Evolutionary conservation across 2,888 invertebrate genomes (phyloP), one percentile per base, ranked within the genome.

Genomic region (Beris morrisii): DNA sequence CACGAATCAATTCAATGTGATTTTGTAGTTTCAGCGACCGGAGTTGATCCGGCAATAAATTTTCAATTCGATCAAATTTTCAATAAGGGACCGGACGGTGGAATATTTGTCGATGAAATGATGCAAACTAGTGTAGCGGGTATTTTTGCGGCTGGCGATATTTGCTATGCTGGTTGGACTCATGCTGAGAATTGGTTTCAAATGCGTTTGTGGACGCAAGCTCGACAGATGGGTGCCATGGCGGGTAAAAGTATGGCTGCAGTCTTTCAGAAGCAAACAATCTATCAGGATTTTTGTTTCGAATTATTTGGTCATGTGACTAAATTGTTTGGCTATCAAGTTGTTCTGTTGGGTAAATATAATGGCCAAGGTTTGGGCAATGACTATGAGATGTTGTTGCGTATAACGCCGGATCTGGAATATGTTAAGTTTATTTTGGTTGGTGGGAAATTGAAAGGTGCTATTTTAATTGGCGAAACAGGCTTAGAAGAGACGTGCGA

Each of bases 401-500:
- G 97, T 65, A 88, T 92, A 72, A 95, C 95, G 0, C 89, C 90
- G 75, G 87, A 88, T 72, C 79, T 83, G 54, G 92, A 93, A 76
- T 93, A 92, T 77, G 86, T 97, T 3, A 97, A 98, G 80, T 88
- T 94, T 75, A 88, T 99, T 2, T 76, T 98, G 70, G 86, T 90
- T 73, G 84, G 94, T 77, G 92, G 93, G 30, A 86, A 85, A 74
- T 82, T 99, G 75, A 92, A 95, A 77, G 99, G 99, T 45, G 97
- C 95, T 30, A 89, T 98, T 72, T 83, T 99, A 32, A 93, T 99
- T 73, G 99, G 99, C 0, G 96, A 99, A 72, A 97, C 97, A 0
- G 95, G 96, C 77, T 83, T 98, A 69, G 99, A 98, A 78, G 99
- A 99, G 83, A 97, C 94, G 79, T 94, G 96, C 81, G 98, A 99